Conservation (phyloP, 2,888 invertebrate species). For the Temnothorax ravouxi region DNA sequence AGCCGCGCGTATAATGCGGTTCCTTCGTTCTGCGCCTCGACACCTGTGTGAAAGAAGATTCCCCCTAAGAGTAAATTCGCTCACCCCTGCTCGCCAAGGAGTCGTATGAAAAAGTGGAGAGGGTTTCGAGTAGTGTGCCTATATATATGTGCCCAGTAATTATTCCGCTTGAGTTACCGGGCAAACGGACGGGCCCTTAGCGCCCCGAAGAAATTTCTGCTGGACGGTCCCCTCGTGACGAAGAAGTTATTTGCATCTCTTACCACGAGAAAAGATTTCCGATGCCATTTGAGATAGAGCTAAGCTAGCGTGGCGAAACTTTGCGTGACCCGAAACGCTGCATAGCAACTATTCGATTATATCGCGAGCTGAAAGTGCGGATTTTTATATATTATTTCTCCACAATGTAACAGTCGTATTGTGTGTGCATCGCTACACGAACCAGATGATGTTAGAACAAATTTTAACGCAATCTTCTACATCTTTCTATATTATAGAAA, state of each 20-base stretch:
- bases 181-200: constrained; percentile 61
- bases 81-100: constrained; percentile 33
- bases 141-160: constrained; percentile 54
- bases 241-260: constrained; percentile 58
- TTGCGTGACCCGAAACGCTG: constrained; percentile 22
- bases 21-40: constrained; percentile 59
- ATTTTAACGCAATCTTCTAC: not conserved
- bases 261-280: constrained; percentile 42
- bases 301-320: constrained; percentile 33
- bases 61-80: constrained; percentile 48
- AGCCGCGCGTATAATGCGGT: constrained; percentile 57
- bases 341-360: constrained; percentile 6
- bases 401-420: not conserved
- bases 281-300: constrained; percentile 44
- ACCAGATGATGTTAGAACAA: not conserved
- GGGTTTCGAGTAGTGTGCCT: constrained; percentile 36
- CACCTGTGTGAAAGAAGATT: constrained; percentile 61
- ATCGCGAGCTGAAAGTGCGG: not conserved
- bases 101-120: constrained; percentile 50
- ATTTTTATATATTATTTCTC: not conserved
- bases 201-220: constrained; percentile 55
- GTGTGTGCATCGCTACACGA: not conserved
- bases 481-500: not conserved
- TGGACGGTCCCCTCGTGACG: constrained; percentile 35
- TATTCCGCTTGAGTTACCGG: constrained; percentile 70